Base-by-base conservation (phyloP, 1,140 invertebrate genomes). In the Hylaeus anthracinus region DNA sequence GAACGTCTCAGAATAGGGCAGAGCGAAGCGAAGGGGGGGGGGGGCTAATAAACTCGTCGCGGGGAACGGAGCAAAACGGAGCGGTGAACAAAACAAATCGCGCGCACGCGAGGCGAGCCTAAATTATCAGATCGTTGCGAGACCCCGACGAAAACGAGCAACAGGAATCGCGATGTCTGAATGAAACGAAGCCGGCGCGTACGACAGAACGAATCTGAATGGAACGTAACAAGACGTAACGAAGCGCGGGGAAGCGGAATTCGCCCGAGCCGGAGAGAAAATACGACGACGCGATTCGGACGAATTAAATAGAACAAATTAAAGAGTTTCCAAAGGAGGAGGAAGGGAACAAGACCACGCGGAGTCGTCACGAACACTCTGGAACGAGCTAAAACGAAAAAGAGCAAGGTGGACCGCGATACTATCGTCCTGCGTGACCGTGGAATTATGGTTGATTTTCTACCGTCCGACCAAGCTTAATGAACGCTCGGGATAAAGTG, bases 191-290 rank as follows among this genome's bases (percentile, higher is more conserved):
- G 48, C 58, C 55, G 66, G 26, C 65, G 74, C 65, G 67, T 53
- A 70, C 75, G 66, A 71, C 67, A 48, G 45, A 48, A 63, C 45
- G n/a, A 51, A 78, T 78, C 56, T 63, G 45, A 78, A 78, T 78
- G 75, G 75, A 63, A 61, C 53, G 73, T 45, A 67, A 56, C 74
- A 45, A 67, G 74, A 67, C 64, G 53, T 56, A 76, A 58, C 65
- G 65, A 45, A 0, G n/a, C 26, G 26, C 6, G 10, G 6, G 12
- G 41, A 45, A n/a, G 8, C 63, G 14, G 41, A 64, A 64, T 64
- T 10, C 41, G 6, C 15, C 1, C 39, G 14, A 41, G 4, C 15
- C 26, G 26, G 15, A 8, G 41, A 8, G 53, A 26, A 58, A 69
- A 69, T 41, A 55, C 72, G 51, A 55, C 4, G 61, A 9, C 5